Conservation (phyloP, 2,113 vertebrate species). For the Oophaga pumilio region DNA sequence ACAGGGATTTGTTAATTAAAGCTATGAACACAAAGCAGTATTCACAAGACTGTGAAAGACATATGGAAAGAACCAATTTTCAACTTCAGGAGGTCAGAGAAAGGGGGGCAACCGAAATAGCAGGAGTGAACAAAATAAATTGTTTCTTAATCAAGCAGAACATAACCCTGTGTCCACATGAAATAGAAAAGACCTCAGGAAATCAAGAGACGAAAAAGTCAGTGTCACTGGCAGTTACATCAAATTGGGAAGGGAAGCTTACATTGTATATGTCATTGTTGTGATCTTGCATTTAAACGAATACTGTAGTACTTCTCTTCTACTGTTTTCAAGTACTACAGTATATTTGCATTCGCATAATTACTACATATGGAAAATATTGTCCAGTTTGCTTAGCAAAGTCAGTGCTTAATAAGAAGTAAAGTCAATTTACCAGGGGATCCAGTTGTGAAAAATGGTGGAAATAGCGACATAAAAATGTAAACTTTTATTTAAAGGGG, state of each 20-base stretch:
- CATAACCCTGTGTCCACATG: constrained; percentile 55
- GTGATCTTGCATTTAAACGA: neutral
- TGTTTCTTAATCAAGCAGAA: constrained; percentile 57
- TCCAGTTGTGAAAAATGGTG: neutral
- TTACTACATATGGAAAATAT: neutral
- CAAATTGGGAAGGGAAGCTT: constrained; percentile 21
- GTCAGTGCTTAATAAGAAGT: neutral
- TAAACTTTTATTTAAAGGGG: too few relatives aligned
- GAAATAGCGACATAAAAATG: neutral
- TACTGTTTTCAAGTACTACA: neutral
- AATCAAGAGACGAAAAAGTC: constrained; percentile 35
- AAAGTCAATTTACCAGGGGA: neutral
- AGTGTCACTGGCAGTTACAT: constrained; percentile 42
- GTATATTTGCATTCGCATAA: neutral
- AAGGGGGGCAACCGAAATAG: constrained; percentile 53
- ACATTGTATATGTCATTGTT: constrained; percentile 5
- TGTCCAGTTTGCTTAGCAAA: neutral
- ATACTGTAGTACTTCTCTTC: neutral
- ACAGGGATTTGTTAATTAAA: constrained; percentile 58
- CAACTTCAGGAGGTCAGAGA: constrained; percentile 56
- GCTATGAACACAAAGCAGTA: constrained; percentile 49
- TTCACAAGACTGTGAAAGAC: constrained; percentile 57
- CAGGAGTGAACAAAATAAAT: constrained; percentile 53
- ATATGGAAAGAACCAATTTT: constrained; percentile 57
- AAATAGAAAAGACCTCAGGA: constrained; percentile 54